phyloP scores from a whole-genome alignment of 2,113 vertebrate genomes.

The Microtus montanus region DNA sequence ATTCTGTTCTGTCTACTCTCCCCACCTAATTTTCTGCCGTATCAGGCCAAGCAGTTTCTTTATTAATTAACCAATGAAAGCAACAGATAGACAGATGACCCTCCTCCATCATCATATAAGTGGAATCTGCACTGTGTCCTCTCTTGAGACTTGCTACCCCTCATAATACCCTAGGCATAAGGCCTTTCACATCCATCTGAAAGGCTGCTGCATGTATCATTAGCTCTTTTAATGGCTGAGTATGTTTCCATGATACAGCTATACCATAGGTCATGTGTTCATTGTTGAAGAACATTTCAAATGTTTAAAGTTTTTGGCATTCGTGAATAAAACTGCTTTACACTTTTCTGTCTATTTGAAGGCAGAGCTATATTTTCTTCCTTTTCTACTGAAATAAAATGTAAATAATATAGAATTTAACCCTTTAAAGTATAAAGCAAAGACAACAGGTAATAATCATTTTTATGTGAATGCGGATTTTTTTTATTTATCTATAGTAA shows the following conservation, averaged over 20 bases:
- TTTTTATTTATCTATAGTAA: slow-evolving; percentile 11
- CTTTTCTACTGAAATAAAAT: neutral
- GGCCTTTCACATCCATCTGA: neutral
- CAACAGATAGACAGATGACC: no score
- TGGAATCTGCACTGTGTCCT: neutral
- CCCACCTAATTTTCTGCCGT: no score
- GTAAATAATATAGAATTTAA: neutral
- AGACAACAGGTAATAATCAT: neutral
- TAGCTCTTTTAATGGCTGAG: neutral
- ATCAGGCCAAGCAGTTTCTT: no score
- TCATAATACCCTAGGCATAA: neutral
- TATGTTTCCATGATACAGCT: neutral
- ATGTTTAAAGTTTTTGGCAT: neutral
- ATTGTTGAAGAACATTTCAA: neutral
- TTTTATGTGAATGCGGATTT: neutral
- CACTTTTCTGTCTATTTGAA: neutral
- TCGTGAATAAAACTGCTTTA: neutral
- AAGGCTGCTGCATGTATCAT: neutral
- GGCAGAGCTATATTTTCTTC: neutral
- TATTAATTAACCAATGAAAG: no score
- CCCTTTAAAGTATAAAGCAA: neutral
- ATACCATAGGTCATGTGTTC: neutral
- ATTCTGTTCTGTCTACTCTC: no score
- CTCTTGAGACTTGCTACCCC: neutral
- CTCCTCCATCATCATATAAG: neutral